These are phyloP conservation scores for Tyrannus savana DNA, from an alignment of 2,113 vertebrate species.

Conservation along the genomic window DNA sequence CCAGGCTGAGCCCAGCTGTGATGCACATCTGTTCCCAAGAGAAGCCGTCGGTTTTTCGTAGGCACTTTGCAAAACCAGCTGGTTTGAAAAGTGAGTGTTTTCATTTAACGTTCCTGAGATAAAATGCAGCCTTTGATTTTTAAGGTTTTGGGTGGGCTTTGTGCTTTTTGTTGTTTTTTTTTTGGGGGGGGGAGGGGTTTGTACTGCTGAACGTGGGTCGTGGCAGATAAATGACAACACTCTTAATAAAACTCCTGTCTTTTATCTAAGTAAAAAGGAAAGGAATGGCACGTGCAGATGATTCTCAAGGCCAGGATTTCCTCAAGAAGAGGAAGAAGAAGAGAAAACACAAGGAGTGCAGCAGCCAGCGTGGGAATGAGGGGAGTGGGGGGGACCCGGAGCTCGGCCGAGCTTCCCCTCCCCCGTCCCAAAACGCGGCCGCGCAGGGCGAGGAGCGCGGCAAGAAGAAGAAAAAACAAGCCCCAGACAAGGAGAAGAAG, in stretches of 20 bases:
- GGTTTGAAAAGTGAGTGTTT: not conserved
- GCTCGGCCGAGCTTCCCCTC: fast-evolving
- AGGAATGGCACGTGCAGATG: not conserved
- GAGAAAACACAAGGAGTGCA: not conserved
- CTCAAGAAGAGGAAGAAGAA: constrained; percentile 56
- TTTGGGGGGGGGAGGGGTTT: no score
- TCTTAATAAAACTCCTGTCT: not conserved
- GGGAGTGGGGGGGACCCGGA: not conserved
- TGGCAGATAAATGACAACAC: fast-evolving
- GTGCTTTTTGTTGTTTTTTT: not conserved
- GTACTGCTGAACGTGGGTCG: not conserved
- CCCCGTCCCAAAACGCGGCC: not conserved
- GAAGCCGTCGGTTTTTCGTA: not conserved
- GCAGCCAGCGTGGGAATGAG: not conserved
- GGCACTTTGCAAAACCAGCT: not conserved
- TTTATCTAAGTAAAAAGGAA: constrained; percentile 35
- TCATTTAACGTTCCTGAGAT: not conserved
- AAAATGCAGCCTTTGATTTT: not conserved
- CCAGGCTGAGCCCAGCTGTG: not conserved
- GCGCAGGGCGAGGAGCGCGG: not conserved
- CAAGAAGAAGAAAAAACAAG: not conserved
- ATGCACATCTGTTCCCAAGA: not conserved
- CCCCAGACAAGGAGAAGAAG: fast-evolving
- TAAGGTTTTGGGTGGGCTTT: not conserved
- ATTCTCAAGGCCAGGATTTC: not conserved